phyloP scores from a whole-genome alignment of 2,888 invertebrate species.

The Dolichomitus sp. region DNA sequence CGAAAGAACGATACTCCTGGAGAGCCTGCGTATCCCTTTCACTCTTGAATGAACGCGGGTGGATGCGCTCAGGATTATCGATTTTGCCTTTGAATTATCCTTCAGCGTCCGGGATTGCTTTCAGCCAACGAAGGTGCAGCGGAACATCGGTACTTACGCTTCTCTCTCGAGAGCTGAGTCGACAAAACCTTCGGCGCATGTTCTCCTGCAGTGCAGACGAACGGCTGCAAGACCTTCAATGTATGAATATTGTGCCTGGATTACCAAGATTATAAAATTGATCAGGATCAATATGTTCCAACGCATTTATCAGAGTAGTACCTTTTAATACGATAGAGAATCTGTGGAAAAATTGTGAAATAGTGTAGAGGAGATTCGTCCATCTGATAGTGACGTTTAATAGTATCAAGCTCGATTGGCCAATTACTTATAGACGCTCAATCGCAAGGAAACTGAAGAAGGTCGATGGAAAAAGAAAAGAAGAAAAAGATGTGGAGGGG shows the following conservation, averaged over 20 bases:
- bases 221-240: neutral
- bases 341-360: conserved; percentile 5
- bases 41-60: conserved; percentile 1
- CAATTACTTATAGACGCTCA: conserved; percentile 60
- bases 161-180: conserved; percentile 59
- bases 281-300: neutral
- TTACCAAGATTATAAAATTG: conserved; percentile 6
- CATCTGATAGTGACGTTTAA: conserved; percentile 39
- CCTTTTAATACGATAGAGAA: neutral
- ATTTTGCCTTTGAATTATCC: conserved; percentile 66
- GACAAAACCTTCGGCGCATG: conserved; percentile 34
- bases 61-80: conserved; percentile 60
- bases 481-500: conserved; percentile 24
- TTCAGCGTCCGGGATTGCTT: conserved; percentile 48
- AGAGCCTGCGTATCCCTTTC: conserved; percentile 9
- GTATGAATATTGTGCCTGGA: neutral
- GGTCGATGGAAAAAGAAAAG: neutral
- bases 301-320: conserved; percentile 11
- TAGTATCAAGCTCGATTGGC: conserved; percentile 53
- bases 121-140: conserved; percentile 1
- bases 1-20: conserved; percentile 35
- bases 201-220: conserved; percentile 4
- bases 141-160: conserved; percentile 18
- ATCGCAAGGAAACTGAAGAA: conserved; percentile 42
- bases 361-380: neutral